Evolutionary conservation across 2,797 vertebrate species (phyloP).

Genomic region (Schizothorax lantsangensis): DNA sequence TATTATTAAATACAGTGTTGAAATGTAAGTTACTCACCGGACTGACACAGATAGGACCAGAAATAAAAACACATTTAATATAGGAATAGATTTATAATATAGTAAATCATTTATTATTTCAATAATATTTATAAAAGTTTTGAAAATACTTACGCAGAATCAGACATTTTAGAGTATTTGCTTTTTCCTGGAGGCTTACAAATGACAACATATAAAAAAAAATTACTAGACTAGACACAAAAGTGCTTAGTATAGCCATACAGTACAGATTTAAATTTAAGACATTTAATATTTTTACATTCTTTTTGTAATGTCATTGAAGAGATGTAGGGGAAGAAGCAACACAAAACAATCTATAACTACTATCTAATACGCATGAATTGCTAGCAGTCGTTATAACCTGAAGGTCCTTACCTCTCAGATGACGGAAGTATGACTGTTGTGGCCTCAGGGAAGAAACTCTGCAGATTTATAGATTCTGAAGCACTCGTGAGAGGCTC

Average conservation of each 20-base stretch:
- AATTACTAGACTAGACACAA: not conserved
- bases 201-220: not conserved
- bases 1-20: not conserved
- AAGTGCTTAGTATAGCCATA: not conserved
- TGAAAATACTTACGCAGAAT: slow-evolving; percentile 67
- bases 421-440: slow-evolving; percentile 57
- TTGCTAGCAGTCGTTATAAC: no score
- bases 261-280: not conserved
- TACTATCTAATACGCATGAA: not conserved
- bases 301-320: not conserved
- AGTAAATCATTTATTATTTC: not conserved
- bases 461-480: slow-evolving; percentile 78
- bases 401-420: slow-evolving; percentile 70
- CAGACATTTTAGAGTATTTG: slow-evolving; percentile 70
- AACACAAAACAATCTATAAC: slow-evolving; percentile 42
- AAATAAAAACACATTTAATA: not conserved
- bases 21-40: slow-evolving; percentile 27
- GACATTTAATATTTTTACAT: not conserved
- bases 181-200: slow-evolving; percentile 48
- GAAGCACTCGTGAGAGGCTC: slow-evolving; percentile 74
- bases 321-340: not conserved
- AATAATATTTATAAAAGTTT: not conserved
- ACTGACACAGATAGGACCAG: not conserved
- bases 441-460: slow-evolving; percentile 63
- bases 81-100: not conserved